Conservation (phyloP, 2,888 invertebrate species). For the Acrobasis consociella region DNA sequence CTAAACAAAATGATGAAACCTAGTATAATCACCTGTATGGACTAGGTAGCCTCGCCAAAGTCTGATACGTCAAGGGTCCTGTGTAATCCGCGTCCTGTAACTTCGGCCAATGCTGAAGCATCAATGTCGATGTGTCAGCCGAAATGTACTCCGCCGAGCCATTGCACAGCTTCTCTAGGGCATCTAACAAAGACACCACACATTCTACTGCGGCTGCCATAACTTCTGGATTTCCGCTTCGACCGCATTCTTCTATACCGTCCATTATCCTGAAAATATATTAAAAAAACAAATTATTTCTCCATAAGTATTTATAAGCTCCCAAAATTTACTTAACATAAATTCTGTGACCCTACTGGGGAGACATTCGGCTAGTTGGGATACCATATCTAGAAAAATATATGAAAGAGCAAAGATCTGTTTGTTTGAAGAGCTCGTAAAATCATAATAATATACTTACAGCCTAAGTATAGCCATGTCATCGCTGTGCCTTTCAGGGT, state of each 20-base stretch:
- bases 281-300: no score
- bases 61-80: constrained; percentile 93
- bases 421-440: no score
- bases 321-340: no score
- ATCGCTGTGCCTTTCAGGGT: constrained; percentile 82
- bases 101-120: constrained; percentile 85
- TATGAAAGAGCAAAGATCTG: no score
- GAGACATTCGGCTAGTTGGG: no score
- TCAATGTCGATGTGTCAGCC: constrained; percentile 65
- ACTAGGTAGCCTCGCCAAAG: constrained; percentile 91
- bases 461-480: constrained; percentile 92
- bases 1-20: no score
- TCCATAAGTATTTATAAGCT: no score
- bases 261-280: constrained; percentile 88
- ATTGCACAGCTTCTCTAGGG: constrained; percentile 91
- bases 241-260: constrained; percentile 95
- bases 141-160: constrained; percentile 79
- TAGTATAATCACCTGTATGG: constrained; percentile 84
- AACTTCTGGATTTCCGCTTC: constrained; percentile 88
- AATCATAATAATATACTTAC: constrained; percentile 72
- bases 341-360: no score
- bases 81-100: constrained; percentile 90
- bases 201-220: constrained; percentile 92
- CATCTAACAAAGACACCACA: constrained; percentile 91
- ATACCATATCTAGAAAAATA: no score